A percentile compares a stretch with the other conserved stretches of the same genome.
Conservation (phyloP, 2,888 invertebrate species). For the Amiota mariae region DNA sequence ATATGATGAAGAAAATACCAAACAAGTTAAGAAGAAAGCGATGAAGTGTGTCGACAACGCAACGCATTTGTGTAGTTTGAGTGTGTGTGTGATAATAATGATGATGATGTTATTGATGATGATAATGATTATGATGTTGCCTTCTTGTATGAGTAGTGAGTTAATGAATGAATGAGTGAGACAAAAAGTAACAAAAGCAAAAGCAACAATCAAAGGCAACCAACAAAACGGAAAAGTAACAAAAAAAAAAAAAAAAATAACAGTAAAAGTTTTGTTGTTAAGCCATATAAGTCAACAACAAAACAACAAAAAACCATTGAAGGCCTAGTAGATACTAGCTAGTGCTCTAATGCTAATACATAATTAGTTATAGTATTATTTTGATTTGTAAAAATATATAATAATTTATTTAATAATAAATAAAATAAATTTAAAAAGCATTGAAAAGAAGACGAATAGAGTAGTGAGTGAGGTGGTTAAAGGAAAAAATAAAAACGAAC, state of each 20-base stretch:
- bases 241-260: constrained; percentile 42
- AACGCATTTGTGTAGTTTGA: not conserved
- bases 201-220: constrained; percentile 27
- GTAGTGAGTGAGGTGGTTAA: too few species aligned
- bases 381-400: too few species aligned
- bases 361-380: too few species aligned
- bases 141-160: not conserved
- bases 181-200: constrained; percentile 13
- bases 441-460: too few species aligned
- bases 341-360: too few species aligned
- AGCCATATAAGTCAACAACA: not conserved
- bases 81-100: not conserved
- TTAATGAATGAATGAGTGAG: constrained; percentile 6
- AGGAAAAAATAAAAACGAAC: too few species aligned
- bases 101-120: not conserved
- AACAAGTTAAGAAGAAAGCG: constrained; percentile 25
- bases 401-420: too few species aligned
- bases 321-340: too few species aligned
- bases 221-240: constrained; percentile 18
- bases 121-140: constrained; percentile 1
- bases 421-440: too few species aligned
- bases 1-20: constrained; percentile 7
- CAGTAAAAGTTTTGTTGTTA: constrained; percentile 44
- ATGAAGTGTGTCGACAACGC: constrained; percentile 1
- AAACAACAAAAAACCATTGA: constrained; percentile 1